Conservation (phyloP, 2,888 invertebrate species). For the Proisotoma minuta region DNA sequence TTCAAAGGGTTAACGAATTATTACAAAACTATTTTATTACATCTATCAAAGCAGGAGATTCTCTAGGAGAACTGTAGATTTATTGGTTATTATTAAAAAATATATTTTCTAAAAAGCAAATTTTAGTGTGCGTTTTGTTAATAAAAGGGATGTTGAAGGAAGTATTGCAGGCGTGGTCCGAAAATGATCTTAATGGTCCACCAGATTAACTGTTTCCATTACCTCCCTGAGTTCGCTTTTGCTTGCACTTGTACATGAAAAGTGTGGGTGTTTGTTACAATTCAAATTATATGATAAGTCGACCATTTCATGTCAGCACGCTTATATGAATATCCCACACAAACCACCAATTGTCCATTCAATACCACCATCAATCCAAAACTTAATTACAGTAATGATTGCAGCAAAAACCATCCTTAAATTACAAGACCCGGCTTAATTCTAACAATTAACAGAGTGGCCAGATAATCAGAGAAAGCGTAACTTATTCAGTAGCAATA, state of each 20-base stretch:
- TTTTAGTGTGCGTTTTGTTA: no score
- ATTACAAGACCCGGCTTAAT: no score
- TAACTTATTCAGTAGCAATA: no score
- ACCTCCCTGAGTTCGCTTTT: neutral
- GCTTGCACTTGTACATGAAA: no score
- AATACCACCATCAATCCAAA: no score
- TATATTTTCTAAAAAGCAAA: no score
- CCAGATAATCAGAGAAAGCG: neutral
- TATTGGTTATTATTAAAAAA: no score
- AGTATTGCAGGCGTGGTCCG: conserved; percentile 37
- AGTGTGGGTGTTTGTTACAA: neutral
- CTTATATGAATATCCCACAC: neutral
- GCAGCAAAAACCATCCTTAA: conserved; percentile 27
- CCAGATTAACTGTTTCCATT: conserved; percentile 2
- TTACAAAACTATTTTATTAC: no score
- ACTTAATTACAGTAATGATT: conserved; percentile 40
- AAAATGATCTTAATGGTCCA: conserved; percentile 38
- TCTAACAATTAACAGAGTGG: conserved; percentile 37
- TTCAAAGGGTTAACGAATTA: no score
- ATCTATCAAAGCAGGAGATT: no score
- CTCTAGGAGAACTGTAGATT: no score
- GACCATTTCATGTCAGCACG: neutral
- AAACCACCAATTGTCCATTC: conserved; percentile 35
- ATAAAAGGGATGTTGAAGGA: no score
- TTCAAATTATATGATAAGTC: neutral